Percentiles rank a stretch among this genome's conserved stretches.
Evolutionary conservation across 2,113 vertebrate genomes (phyloP).

Genomic region (Phyllopteryx taeniolatus): DNA sequence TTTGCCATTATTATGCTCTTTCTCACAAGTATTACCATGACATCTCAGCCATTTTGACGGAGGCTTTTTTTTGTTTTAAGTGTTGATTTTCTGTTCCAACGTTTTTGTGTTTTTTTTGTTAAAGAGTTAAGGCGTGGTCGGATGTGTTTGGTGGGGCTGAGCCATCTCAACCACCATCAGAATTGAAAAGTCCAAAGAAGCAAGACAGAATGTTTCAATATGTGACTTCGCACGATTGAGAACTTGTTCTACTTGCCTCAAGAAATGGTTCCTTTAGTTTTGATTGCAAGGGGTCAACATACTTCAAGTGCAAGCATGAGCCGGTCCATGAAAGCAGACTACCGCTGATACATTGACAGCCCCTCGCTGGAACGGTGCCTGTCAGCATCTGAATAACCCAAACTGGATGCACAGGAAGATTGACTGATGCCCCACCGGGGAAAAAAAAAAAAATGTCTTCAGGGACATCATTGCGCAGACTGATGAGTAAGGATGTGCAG

Average conservation of each 20-base stretch:
- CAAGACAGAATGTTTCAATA: neutral
- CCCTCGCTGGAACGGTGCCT: constrained; percentile 26
- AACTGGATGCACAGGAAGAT: constrained; percentile 47
- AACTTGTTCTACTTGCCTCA: neutral
- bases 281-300: neutral
- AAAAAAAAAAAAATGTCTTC: constrained; percentile 1
- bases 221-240: neutral
- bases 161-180: neutral
- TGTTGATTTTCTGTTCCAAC: neutral
- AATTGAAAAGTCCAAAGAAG: neutral
- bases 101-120: too few species aligned
- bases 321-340: constrained; percentile 2
- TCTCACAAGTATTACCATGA: too few species aligned
- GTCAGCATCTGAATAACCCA: constrained; percentile 32
- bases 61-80: too few species aligned
- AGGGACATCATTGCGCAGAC: constrained; percentile 25
- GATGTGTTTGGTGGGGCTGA: neutral
- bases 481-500: constrained; percentile 35
- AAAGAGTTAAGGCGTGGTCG: too few species aligned
- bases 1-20: too few species aligned
- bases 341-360: neutral
- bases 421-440: constrained; percentile 26
- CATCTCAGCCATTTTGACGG: too few species aligned
- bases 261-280: neutral
- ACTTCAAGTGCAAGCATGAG: constrained; percentile 47